Percentiles rank a stretch among this genome's conserved stretches.
These are phyloP conservation scores for Camponotus vicinus DNA, from an alignment of 1,140 invertebrate genomes.

Conservation along the genomic window DNA sequence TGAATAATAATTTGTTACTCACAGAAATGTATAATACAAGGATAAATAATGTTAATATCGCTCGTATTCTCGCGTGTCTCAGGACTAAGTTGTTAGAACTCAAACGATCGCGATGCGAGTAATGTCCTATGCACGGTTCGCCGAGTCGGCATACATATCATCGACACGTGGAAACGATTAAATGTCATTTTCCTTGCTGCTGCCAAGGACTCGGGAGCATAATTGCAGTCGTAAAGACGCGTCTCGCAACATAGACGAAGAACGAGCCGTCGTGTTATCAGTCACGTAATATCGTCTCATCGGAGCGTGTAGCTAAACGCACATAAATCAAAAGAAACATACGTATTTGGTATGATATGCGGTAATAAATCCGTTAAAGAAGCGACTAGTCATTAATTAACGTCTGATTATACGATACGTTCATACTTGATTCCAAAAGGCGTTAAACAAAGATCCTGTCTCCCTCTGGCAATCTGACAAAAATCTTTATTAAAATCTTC, in stretches of 20 bases:
- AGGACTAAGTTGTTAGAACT: conserved; percentile 13
- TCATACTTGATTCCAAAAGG: not conserved
- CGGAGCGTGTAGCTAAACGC: not conserved
- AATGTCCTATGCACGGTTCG: conserved; percentile 8
- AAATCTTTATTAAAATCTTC: not conserved
- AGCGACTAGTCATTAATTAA: conserved; percentile 14
- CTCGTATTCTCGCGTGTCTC: not conserved
- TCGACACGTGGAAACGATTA: conserved; percentile 56
- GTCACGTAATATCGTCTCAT: conserved; percentile 15
- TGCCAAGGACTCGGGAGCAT: conserved; percentile 21
- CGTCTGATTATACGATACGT: conserved; percentile 23
- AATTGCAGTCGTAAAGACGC: conserved; percentile 15
- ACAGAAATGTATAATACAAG: not conserved
- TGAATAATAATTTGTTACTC: not conserved
- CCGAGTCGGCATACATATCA: conserved; percentile 28
- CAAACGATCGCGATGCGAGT: conserved; percentile 16
- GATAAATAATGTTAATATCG: not conserved
- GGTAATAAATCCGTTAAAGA: conserved; percentile 18
- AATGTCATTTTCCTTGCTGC: conserved; percentile 34
- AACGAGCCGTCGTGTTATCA: conserved; percentile 12
- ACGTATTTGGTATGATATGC: not conserved
- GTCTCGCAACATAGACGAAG: not conserved
- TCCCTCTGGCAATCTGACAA: not conserved
- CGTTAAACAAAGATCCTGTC: not conserved
- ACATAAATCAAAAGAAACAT: not conserved